Evolutionary conservation across 2,113 vertebrate genomes (phyloP).

Genomic region (Bucco capensis): DNA sequence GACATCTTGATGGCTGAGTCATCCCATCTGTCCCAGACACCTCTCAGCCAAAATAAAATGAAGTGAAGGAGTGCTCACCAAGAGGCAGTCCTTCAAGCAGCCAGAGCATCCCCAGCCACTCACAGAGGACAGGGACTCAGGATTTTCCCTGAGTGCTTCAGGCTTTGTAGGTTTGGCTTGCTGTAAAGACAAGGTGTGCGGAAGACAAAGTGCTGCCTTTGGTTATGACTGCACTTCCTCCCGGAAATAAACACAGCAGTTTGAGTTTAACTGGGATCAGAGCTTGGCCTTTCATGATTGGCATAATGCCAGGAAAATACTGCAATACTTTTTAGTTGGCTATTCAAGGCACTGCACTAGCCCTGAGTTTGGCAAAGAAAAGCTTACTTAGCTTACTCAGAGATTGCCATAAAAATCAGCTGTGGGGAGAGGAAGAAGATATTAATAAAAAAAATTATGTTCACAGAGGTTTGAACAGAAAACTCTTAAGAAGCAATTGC

Average conservation of each 20-base stretch:
- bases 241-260: slow-evolving; percentile 46
- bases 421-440: neutral
- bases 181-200: neutral
- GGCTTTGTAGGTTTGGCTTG: neutral
- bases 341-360: neutral
- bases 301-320: slow-evolving; percentile 39
- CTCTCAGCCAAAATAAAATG: neutral
- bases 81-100: neutral
- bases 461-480: neutral
- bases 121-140: neutral
- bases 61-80: neutral
- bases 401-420: neutral
- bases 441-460: neutral
- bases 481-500: neutral
- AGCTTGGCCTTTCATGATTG: slow-evolving; percentile 11
- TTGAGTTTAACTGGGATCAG: neutral
- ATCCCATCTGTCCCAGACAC: slow-evolving; percentile 53
- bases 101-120: neutral
- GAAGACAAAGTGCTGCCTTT: slow-evolving; percentile 36
- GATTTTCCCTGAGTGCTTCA: neutral
- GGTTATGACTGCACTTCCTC: slow-evolving; percentile 24
- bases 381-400: neutral
- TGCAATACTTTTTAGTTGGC: neutral
- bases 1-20: slow-evolving; percentile 55
- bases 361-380: neutral